Percentiles rank a stretch among this genome's conserved stretches.
phyloP scores from a whole-genome alignment of 2,113 vertebrate species.

The Nannobrachium achirus region DNA sequence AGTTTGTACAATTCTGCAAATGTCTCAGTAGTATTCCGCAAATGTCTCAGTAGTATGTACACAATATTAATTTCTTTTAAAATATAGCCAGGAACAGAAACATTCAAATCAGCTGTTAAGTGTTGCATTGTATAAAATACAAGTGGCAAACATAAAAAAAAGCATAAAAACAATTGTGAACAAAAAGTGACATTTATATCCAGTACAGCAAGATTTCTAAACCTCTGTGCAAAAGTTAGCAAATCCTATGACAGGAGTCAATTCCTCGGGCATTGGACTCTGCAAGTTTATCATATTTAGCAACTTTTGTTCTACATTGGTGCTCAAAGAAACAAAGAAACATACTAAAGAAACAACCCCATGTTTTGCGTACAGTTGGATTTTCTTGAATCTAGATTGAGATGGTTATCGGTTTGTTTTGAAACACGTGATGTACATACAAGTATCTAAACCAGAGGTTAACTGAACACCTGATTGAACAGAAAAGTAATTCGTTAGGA shows the following conservation, averaged over 20 bases:
- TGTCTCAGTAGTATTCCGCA: conserved; percentile 49
- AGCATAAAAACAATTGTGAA: conserved; percentile 83
- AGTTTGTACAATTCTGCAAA: conserved; percentile 61
- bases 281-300: conserved; percentile 34
- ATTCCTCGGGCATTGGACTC: conserved; percentile 19
- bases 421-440: too few species aligned
- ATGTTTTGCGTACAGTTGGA: too few species aligned
- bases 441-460: too few species aligned
- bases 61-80: conserved; percentile 68
- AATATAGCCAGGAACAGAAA: conserved; percentile 81
- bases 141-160: conserved; percentile 82
- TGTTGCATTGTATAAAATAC: conserved; percentile 89
- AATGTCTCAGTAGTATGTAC: conserved; percentile 61
- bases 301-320: conserved; percentile 55
- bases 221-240: conserved; percentile 81
- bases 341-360: conserved; percentile 16
- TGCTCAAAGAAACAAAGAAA: conserved; percentile 43
- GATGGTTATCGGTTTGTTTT: too few species aligned
- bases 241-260: conserved; percentile 62
- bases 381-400: too few species aligned
- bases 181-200: conserved; percentile 77
- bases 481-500: too few species aligned
- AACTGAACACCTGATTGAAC: too few species aligned
- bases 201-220: conserved; percentile 72
- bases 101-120: conserved; percentile 87